phyloP scores from a whole-genome alignment of 1,140 invertebrate species.

The Sinella curviseta region DNA sequence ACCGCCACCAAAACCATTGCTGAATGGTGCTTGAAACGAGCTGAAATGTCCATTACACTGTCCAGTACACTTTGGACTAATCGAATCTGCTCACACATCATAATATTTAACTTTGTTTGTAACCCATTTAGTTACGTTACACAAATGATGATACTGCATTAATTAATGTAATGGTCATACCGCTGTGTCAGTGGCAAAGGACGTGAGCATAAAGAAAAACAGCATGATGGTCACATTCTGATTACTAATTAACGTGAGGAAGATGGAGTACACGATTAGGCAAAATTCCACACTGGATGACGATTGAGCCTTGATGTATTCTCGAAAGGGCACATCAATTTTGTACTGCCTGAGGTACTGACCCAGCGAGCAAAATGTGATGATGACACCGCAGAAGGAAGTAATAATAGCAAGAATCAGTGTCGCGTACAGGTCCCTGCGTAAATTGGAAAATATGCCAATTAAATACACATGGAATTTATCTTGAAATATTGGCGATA shows the following conservation, averaged over 20 bases:
- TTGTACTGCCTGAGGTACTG: conserved; percentile 20
- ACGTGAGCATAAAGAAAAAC: conserved; percentile 43
- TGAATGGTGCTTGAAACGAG: conserved; percentile 17
- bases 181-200: conserved; percentile 35
- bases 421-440: conserved; percentile 29
- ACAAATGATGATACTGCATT: not conserved
- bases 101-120: not conserved
- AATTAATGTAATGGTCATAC: not conserved
- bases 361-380: conserved; percentile 36
- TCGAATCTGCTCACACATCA: conserved; percentile 15
- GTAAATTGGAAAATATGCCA: not conserved
- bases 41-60: conserved; percentile 16
- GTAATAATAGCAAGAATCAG: conserved; percentile 19
- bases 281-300: conserved; percentile 42
- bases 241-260: conserved; percentile 34
- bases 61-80: conserved; percentile 37
- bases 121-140: not conserved
- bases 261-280: conserved; percentile 32
- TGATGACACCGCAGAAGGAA: conserved; percentile 30
- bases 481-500: not conserved
- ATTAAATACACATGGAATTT: not conserved
- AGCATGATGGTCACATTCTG: not conserved
- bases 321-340: conserved; percentile 27
- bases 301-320: not conserved
- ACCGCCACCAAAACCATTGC: conserved; percentile 19